Evolutionary conservation across 2,888 invertebrate genomes (phyloP).

Genomic region (Athrips mouffetella): DNA sequence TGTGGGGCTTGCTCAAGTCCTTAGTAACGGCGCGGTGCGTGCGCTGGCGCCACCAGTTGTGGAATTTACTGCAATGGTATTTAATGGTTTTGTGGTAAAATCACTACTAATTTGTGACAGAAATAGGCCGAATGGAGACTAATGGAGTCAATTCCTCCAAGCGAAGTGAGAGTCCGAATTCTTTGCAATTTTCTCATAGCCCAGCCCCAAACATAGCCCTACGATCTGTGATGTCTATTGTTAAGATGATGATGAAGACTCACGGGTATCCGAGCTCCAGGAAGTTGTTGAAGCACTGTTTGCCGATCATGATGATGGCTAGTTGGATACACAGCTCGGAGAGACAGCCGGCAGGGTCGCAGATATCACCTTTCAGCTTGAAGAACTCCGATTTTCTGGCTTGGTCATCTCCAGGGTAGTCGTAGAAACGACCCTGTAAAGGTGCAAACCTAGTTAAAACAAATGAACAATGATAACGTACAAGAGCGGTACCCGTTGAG

Average conservation of each 20-base stretch:
- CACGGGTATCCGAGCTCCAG: conserved; percentile 93
- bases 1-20: conserved; percentile 84
- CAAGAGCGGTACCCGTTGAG: too few relatives aligned
- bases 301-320: conserved; percentile 96
- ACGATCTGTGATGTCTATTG: neutral
- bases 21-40: conserved; percentile 87
- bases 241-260: conserved; percentile 69
- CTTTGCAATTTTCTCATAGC: too few relatives aligned
- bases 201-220: too few relatives aligned
- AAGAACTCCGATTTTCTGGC: conserved; percentile 86
- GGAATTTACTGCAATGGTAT: conserved; percentile 85
- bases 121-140: too few relatives aligned
- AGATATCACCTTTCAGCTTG: conserved; percentile 89
- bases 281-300: conserved; percentile 95
- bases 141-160: too few relatives aligned
- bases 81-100: too few relatives aligned
- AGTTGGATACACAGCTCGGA: conserved; percentile 94
- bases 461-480: too few relatives aligned
- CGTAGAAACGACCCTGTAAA: conserved; percentile 88
- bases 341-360: conserved; percentile 95
- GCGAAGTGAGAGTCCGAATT: neutral
- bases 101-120: too few relatives aligned
- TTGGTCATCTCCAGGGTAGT: conserved; percentile 89
- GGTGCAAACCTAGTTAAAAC: too few relatives aligned
- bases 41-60: conserved; percentile 93